Evolutionary conservation across 1,140 invertebrate species (phyloP).

Genomic region (Antheraea mylitta): DNA sequence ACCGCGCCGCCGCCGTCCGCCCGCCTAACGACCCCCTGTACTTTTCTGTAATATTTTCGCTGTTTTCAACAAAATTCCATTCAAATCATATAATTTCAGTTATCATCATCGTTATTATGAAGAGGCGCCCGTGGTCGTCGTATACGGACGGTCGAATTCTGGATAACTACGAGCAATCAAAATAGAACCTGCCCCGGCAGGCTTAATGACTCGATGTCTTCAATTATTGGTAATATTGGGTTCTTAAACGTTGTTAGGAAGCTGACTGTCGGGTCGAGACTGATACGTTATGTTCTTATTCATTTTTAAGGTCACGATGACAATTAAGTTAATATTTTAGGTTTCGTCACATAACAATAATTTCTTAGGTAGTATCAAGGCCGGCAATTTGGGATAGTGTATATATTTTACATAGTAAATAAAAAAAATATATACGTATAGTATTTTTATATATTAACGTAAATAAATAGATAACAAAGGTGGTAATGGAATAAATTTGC

Average conservation of each 20-base stretch:
- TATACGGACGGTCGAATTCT: conserved; percentile 60
- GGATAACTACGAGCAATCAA: conserved; percentile 74
- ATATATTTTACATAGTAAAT: background rate
- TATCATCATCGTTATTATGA: conserved; percentile 75
- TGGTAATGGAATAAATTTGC: conserved; percentile 24
- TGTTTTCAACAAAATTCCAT: conserved; percentile 76
- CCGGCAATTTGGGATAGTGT: background rate
- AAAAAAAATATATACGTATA: background rate
- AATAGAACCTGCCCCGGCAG: conserved; percentile 63
- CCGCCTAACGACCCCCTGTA: conserved; percentile 67
- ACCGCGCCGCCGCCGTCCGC: conserved; percentile 42
- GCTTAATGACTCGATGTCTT: conserved; percentile 61
- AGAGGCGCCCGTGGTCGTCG: conserved; percentile 60
- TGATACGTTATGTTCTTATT: conserved; percentile 20
- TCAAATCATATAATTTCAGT: conserved; percentile 77
- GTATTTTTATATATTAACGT: background rate
- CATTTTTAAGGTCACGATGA: conserved; percentile 31
- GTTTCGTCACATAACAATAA: background rate
- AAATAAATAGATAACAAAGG: background rate
- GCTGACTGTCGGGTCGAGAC: conserved; percentile 50
- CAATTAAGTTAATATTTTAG: conserved; percentile 7
- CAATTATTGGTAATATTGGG: conserved; percentile 75
- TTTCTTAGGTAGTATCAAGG: background rate
- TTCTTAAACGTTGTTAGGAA: conserved; percentile 71
- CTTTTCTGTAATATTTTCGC: conserved; percentile 77